phyloP scores from a whole-genome alignment of 2,113 vertebrate genomes.

The Erythrolamprus reginae region DNA sequence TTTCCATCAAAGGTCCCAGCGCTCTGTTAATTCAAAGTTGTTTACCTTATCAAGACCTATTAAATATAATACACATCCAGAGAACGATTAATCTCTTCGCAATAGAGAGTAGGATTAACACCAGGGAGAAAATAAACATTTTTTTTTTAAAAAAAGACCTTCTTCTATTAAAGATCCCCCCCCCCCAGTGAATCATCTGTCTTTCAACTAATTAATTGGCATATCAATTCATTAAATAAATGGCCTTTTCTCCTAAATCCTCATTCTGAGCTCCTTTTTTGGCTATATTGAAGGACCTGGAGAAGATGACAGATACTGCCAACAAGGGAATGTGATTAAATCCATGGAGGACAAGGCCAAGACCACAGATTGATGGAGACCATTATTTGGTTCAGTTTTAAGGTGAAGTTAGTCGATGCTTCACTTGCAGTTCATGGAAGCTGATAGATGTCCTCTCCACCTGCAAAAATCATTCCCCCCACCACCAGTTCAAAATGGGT shows the following conservation, averaged over 20 bases:
- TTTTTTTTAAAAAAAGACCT: neutral
- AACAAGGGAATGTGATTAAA: neutral
- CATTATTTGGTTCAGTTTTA: neutral
- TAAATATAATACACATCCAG: slow-evolving; percentile 1
- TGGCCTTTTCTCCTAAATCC: neutral
- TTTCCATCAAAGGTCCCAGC: neutral
- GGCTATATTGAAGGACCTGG: neutral
- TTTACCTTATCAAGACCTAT: neutral
- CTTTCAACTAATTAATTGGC: neutral
- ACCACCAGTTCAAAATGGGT: neutral
- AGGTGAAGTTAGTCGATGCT: neutral
- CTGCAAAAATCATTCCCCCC: neutral
- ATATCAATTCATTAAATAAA: neutral
- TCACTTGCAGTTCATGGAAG: neutral
- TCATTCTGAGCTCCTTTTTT: neutral
- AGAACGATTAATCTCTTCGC: neutral
- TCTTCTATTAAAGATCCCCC: neutral
- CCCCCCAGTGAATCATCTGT: neutral
- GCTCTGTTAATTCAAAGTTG: slow-evolving; percentile 13
- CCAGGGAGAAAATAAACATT: neutral
- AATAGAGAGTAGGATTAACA: neutral
- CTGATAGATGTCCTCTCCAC: neutral
- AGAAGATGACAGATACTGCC: neutral
- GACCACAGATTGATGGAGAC: neutral
- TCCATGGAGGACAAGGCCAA: neutral